Percentiles rank a stretch among this genome's conserved stretches.
Evolutionary conservation across 2,113 vertebrate species (phyloP).

Genomic region (Apaloderma vittatum): DNA sequence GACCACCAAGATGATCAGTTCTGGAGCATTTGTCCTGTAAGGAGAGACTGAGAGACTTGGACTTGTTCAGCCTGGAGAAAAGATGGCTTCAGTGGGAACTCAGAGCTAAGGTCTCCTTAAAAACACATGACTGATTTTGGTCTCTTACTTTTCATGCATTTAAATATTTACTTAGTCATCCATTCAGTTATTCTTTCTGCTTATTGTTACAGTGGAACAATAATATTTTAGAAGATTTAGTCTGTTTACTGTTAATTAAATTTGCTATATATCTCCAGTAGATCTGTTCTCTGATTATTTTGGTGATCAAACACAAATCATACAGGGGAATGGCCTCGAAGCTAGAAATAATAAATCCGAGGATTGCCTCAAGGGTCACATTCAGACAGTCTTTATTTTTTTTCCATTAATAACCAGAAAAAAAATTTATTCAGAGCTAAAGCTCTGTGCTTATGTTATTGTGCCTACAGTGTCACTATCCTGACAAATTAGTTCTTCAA

Average conservation of each 20-base stretch:
- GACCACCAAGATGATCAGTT: too few relatives aligned
- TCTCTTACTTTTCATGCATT: background rate
- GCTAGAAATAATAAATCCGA: conserved; percentile 35
- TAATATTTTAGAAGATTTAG: background rate
- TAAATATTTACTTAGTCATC: background rate
- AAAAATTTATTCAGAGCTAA: background rate
- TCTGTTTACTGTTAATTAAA: conserved; percentile 27
- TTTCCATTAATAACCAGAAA: conserved; percentile 31
- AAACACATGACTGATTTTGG: background rate
- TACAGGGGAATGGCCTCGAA: background rate
- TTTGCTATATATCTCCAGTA: background rate
- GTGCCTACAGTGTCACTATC: background rate
- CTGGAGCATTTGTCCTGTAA: background rate
- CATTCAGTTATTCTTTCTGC: background rate
- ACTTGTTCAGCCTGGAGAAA: background rate
- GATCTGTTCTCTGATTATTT: conserved; percentile 24
- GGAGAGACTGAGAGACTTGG: background rate
- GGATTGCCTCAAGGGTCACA: background rate
- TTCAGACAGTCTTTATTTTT: conserved; percentile 27
- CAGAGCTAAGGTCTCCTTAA: background rate
- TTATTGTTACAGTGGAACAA: background rate
- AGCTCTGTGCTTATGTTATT: conserved; percentile 10
- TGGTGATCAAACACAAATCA: conserved; percentile 18
- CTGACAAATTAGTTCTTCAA: conserved; percentile 27
- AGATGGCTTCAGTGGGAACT: background rate